Evolutionary conservation across 2,113 vertebrate genomes (phyloP).

Genomic region (Argyrosomus japonicus): DNA sequence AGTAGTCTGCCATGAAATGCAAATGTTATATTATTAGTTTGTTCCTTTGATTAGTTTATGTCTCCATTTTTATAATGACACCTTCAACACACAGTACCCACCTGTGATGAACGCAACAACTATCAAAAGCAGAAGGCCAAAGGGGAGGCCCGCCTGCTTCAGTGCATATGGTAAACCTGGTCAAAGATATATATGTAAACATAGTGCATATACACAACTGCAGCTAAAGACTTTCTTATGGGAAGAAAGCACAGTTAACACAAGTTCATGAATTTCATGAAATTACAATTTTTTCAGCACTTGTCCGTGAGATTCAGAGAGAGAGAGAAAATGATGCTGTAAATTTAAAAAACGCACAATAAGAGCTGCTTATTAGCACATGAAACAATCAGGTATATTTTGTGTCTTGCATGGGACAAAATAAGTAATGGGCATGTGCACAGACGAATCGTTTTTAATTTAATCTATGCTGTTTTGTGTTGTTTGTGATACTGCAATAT

Average conservation of each 20-base stretch:
- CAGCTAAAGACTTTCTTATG: background rate
- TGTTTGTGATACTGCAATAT: background rate
- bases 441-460: no score
- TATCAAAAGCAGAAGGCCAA: conserved; percentile 91
- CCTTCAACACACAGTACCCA: conserved; percentile 47
- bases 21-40: conserved; percentile 13
- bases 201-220: background rate
- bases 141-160: conserved; percentile 93
- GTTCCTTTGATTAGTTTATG: background rate
- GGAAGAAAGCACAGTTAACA: background rate
- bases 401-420: no score
- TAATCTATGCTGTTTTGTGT: no score
- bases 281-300: background rate
- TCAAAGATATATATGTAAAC: background rate
- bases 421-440: no score
- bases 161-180: conserved; percentile 94
- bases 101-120: conserved; percentile 91
- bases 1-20: conserved; percentile 88
- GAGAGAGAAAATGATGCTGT: no score
- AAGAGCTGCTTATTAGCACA: background rate
- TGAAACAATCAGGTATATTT: background rate
- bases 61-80: background rate
- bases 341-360: no score
- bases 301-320: background rate
- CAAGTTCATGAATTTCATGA: background rate